Evolutionary conservation across 2,113 vertebrate genomes (phyloP).

Genomic region (Zosterops pallidus): DNA sequence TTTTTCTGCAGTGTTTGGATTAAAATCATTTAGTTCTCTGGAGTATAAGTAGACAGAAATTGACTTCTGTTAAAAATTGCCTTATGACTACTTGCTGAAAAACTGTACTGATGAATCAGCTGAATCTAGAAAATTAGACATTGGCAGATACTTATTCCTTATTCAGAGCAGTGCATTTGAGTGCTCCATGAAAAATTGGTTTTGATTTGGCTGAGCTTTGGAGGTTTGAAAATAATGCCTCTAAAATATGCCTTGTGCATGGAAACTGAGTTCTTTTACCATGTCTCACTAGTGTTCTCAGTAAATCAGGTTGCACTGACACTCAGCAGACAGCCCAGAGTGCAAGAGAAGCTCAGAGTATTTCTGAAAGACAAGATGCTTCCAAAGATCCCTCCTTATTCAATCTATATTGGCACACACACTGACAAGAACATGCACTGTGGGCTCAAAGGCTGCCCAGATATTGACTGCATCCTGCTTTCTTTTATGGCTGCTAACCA

Average conservation of each 20-base stretch:
- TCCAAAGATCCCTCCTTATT: background rate
- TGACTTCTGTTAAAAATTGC: background rate
- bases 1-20: background rate
- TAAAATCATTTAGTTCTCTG: background rate
- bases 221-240: slow-evolving; percentile 18
- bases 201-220: slow-evolving; percentile 6
- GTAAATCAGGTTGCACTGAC: background rate
- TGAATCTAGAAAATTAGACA: slow-evolving; percentile 12
- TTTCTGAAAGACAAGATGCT: background rate
- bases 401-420: background rate
- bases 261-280: background rate
- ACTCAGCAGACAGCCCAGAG: background rate
- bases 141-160: background rate
- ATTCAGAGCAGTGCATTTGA: background rate
- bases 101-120: slow-evolving; percentile 3
- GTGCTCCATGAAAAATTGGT: background rate
- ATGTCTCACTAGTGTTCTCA: background rate
- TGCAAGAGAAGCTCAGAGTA: background rate
- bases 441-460: background rate
- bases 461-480: background rate
- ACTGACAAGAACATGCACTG: background rate
- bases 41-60: background rate
- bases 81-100: slow-evolving; percentile 2
- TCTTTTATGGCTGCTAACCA: background rate
- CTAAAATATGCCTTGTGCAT: background rate